Evolutionary conservation across 2,113 vertebrate species (phyloP).

Genomic region (Chiloscyllium plagiosum): DNA sequence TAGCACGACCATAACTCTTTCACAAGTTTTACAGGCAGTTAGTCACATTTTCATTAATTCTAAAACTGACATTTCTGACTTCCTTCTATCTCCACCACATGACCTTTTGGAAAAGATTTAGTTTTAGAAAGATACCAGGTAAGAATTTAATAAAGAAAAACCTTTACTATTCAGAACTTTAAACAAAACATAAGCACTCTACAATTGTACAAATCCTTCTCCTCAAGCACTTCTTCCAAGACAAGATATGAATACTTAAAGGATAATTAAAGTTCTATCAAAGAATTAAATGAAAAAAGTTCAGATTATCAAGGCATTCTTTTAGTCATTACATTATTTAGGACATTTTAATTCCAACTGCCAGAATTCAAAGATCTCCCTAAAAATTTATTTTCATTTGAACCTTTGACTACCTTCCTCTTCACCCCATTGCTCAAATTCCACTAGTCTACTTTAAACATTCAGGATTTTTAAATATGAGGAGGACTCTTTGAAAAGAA

Average conservation of each 20-base stretch:
- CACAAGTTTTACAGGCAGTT: neutral
- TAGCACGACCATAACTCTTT: neutral
- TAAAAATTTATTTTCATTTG: neutral
- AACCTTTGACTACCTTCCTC: neutral
- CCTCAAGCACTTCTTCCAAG: neutral
- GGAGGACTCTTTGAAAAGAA: neutral
- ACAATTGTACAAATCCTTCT: neutral
- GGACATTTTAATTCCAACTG: neutral
- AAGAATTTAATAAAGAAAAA: neutral
- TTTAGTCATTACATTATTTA: neutral
- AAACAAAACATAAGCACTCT: neutral
- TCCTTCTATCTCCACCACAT: neutral
- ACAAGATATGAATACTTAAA: neutral
- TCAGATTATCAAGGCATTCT: neutral
- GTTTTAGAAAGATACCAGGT: neutral
- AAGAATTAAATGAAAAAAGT: neutral
- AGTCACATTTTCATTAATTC: neutral
- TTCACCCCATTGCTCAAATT: neutral
- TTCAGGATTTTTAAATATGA: neutral
- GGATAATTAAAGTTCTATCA: neutral
- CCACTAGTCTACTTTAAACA: neutral
- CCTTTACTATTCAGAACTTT: neutral
- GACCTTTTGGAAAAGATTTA: neutral
- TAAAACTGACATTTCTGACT: neutral
- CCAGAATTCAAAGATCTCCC: neutral